Conservation (phyloP, 1,140 invertebrate genomes). For the Pseudachorutes palmiensis region DNA sequence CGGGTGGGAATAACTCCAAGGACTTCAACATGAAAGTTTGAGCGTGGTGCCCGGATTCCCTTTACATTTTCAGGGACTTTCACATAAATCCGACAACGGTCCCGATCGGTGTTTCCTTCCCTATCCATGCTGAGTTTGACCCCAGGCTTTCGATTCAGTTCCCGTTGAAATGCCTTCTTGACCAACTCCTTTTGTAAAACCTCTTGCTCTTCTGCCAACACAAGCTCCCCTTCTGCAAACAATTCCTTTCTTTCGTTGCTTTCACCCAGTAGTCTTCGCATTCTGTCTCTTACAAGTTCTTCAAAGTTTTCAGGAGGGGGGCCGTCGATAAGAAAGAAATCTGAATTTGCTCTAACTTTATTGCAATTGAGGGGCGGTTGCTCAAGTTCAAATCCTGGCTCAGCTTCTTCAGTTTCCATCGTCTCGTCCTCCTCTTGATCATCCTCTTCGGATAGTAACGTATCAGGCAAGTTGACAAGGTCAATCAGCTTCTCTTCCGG, state of each 20-base stretch:
- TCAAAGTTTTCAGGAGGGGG: no score
- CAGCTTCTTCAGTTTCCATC: background rate
- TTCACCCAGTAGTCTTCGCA: no score
- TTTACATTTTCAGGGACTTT: background rate
- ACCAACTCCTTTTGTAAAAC: no score
- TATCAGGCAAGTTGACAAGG: background rate
- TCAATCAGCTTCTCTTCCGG: background rate
- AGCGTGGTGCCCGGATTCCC: background rate
- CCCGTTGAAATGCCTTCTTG: no score
- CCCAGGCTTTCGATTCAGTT: no score
- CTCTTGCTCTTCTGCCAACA: no score
- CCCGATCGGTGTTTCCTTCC: background rate
- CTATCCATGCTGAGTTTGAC: background rate
- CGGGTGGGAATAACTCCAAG: constrained; percentile 59
- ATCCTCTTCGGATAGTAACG: background rate
- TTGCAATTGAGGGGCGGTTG: no score
- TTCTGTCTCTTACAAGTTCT: no score
- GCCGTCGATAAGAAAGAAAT: no score
- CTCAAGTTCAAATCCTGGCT: background rate
- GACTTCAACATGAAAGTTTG: constrained; percentile 46
- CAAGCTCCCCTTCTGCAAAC: no score
- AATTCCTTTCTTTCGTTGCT: no score
- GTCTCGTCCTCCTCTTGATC: background rate
- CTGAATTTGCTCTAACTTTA: no score
- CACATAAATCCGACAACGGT: background rate